Evolutionary conservation across 2,113 vertebrate genomes (phyloP), one percentile per base, ranked within the genome.

Genomic region (Aldabrachelys gigantea): DNA sequence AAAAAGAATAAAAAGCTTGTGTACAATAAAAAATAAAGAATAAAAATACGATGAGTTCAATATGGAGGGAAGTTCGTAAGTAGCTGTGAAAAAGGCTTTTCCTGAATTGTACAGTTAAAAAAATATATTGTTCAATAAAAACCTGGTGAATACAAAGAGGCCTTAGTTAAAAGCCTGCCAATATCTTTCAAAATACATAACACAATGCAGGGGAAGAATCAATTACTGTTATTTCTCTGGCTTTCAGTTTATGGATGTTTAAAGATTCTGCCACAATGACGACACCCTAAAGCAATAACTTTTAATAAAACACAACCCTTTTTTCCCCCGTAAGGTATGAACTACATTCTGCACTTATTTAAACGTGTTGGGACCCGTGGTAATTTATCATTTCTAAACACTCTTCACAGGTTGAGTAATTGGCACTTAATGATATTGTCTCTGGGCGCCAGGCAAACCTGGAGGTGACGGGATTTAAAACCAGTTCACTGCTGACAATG

Each of bases 201-300:
- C 94, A 82, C 31, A 62, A 3, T 0, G 6, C 44, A 85, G 53
- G 88, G 84, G 54, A 90, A 82, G 92, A 86, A 96, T 97, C 96
- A 96, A 89, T 95, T 91, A 49, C 76, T 92, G 78, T 50, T 87
- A 89, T 94, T 96, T 95, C 80, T 94, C 72, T 83, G 82, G 80
- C 25, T 96, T 95, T 86, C 50, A 62, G 21, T 91, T 92, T 85
- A 85, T 24, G 78, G 62, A 49, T 89, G 24, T 91, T 97, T 97
- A 96, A 97, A 96, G 75, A 91, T 88, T 89, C 84, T 96, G 82
- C 82, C n/a, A 8, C 85, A 57, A 14, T 2, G 50, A 92, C 11
- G 49, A 90, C 90, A 89, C 79, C 87, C 92, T 62, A 52, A 80
- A 96, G 87, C 88, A 93, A 88, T 59, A 93, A 87, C 56, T 89